Conservation (phyloP, 2,888 invertebrate species). For the Nomada goodeniana region DNA sequence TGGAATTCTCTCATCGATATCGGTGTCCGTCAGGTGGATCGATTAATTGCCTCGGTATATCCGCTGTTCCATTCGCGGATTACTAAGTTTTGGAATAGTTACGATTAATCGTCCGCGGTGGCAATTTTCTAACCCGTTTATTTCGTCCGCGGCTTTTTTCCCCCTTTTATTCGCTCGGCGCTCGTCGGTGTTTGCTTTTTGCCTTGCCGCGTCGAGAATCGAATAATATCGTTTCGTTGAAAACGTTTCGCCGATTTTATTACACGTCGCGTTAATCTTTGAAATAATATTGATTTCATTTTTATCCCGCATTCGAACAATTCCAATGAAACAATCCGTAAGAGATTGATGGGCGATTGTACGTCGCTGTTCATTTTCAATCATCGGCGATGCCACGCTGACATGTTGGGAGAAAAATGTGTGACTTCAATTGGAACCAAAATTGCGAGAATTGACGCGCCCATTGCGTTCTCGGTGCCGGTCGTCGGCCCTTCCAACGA, state of each 20-base stretch:
- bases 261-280: conserved; percentile 11
- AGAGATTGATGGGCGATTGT: no score
- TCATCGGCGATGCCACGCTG: background rate
- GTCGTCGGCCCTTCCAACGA: background rate
- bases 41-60: conserved; percentile 46
- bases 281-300: background rate
- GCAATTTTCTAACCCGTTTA: conserved; percentile 69
- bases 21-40: conserved; percentile 5
- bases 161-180: background rate
- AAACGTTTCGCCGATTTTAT: conserved; percentile 3
- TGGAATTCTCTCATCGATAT: conserved; percentile 6
- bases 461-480: background rate
- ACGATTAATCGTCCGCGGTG: conserved; percentile 56
- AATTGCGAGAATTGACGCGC: background rate
- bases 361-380: background rate
- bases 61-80: conserved; percentile 66
- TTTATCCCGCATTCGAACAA: background rate
- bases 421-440: background rate
- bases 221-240: background rate
- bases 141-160: background rate
- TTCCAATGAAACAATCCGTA: background rate
- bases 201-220: background rate
- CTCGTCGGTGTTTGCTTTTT: conserved; percentile 18
- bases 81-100: conserved; percentile 36
- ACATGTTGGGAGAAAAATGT: conserved; percentile 10